Evolutionary conservation across 2,888 invertebrate species (phyloP).

Genomic region (Scaptomyza cyrtandrae): DNA sequence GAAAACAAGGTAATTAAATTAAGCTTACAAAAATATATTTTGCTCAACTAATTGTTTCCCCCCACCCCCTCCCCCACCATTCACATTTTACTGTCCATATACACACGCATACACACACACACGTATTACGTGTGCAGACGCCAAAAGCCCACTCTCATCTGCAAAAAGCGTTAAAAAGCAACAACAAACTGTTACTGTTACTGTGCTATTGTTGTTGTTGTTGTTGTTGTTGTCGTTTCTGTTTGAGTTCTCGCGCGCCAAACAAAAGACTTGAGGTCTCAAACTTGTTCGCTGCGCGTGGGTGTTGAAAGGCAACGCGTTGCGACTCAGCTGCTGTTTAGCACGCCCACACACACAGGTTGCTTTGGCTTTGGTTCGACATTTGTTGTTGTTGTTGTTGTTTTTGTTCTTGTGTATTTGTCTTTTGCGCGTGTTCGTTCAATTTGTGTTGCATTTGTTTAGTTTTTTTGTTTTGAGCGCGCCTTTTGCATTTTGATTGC

Average conservation of each 20-base stretch:
- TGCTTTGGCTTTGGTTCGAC: slow-evolving; percentile 11
- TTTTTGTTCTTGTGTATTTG: slow-evolving; percentile 36
- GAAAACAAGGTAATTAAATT: slow-evolving; percentile 57
- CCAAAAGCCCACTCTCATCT: slow-evolving; percentile 50
- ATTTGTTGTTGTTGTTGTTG: slow-evolving; percentile 32
- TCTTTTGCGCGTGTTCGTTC: slow-evolving; percentile 53
- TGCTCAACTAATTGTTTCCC: slow-evolving; percentile 65
- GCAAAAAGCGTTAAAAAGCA: slow-evolving; percentile 56
- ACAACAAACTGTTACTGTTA: slow-evolving; percentile 36
- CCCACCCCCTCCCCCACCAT: too few relatives aligned
- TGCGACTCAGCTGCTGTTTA: slow-evolving; percentile 45
- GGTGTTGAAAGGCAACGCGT: slow-evolving; percentile 72
- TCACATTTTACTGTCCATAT: too few relatives aligned
- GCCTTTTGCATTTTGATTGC: slow-evolving; percentile 56
- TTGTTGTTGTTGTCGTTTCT: slow-evolving; percentile 28
- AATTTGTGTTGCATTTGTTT: slow-evolving; percentile 45
- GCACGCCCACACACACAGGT: slow-evolving; percentile 56
- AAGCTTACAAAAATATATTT: slow-evolving; percentile 41
- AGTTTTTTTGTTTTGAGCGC: slow-evolving; percentile 44
- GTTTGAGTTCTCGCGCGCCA: slow-evolving; percentile 58
- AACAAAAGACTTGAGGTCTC: slow-evolving; percentile 80
- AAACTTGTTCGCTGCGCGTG: slow-evolving; percentile 72
- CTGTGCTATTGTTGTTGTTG: background rate
- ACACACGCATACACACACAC: slow-evolving; percentile 19
- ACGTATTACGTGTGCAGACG: background rate